Evolutionary conservation across 2,113 vertebrate genomes (phyloP), one percentile per base, ranked within the genome.

Genomic region (Silurus asotus): DNA sequence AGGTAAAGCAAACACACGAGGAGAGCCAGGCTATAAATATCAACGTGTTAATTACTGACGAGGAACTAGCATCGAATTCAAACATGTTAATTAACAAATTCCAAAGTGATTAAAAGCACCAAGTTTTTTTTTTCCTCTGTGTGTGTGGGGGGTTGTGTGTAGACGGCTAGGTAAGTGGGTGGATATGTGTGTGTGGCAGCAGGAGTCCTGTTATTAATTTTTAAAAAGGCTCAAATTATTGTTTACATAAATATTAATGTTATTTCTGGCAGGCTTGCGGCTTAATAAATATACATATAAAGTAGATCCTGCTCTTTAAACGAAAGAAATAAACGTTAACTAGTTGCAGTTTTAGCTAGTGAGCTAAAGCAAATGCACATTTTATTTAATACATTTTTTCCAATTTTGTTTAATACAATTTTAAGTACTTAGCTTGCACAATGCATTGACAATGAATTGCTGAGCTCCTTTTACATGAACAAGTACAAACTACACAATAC

Each of bases 21-120:
- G 17, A 51, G 72, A 15, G 64, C 74, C 76, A 74, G 86, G 64
- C 64, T 89, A 81, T 83, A 86, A 91, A 90, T 90, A 91, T 76
- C 75, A n/a, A 87, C 72, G 83, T 88, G 89, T 87, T 89, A 89
- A 90, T 90, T 89, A 88, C 86, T 82, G 84, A 89, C 76, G 74
- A 79, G 74, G 56, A 87, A 77, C 84, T 81, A 70, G 67, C 83
- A 59, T 78, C n/a, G 53, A 81, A 85, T 77, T 85, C 81, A 87
- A 74, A 37, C 55, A 83, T 82, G 84, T 83, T 85, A 85, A 87
- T 89, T 87, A 85, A 62, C 86, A 87, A 89, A 85, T 82, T 45
- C 25, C 28, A 89, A 77, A 48, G 77, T 78, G 69, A 87, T 85
- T 89, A 81, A 75, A 74, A 78, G 61, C 67, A 67, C 77, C 28